phyloP scores from a whole-genome alignment of 2,113 vertebrate species.

The Egretta garzetta region DNA sequence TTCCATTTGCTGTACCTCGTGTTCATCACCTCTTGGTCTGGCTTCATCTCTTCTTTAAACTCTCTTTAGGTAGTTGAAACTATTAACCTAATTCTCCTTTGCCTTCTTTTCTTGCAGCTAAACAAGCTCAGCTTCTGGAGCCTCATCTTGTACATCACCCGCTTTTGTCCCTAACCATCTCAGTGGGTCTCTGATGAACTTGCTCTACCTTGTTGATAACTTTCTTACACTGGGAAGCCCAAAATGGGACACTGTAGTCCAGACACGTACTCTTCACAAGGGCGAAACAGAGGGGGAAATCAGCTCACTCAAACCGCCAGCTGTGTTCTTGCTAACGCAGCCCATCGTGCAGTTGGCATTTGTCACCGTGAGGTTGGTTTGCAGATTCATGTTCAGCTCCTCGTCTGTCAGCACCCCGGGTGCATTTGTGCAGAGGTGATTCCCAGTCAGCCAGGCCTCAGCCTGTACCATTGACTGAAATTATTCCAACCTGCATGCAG shows the following conservation, averaged over 20 bases:
- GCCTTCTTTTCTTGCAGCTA: background rate
- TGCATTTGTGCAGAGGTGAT: background rate
- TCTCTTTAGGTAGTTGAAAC: background rate
- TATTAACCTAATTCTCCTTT: background rate
- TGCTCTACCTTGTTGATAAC: background rate
- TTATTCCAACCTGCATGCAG: background rate
- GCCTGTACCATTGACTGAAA: background rate
- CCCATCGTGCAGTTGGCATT: background rate
- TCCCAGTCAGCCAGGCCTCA: background rate
- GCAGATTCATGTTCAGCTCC: background rate
- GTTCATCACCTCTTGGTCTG: background rate
- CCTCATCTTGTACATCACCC: background rate
- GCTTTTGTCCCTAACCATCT: background rate
- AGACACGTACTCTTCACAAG: background rate
- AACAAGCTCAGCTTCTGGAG: background rate
- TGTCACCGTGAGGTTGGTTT: background rate
- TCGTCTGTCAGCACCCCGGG: background rate
- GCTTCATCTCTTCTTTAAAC: background rate
- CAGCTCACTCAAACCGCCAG: background rate
- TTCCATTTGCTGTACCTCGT: background rate
- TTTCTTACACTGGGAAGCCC: background rate
- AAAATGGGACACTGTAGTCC: background rate
- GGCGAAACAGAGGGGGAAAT: background rate
- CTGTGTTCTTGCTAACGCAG: background rate
- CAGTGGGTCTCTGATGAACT: background rate